Evolutionary conservation across 2,113 vertebrate species (phyloP), one percentile per base, ranked within the genome.

Genomic region (Plecotus auritus): DNA sequence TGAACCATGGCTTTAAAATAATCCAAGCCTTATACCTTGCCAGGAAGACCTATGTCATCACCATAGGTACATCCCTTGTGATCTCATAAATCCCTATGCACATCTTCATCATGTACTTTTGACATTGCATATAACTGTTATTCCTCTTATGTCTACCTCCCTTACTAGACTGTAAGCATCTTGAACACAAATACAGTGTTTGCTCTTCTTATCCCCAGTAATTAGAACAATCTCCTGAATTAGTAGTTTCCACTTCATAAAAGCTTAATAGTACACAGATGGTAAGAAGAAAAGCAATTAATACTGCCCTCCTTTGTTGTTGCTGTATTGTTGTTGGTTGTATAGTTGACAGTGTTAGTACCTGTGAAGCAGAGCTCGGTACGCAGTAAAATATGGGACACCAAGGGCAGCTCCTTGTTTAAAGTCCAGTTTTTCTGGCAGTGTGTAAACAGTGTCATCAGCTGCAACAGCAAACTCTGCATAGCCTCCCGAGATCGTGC

Each of bases 301-400:
- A 37, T 1, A 40, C 2, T 7, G 26, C 42, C 64, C 74, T 81
- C 64, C 80, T 45, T 8, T 40, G 45, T 30, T 8, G 32, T 32
- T 14, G 9, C 59, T 61, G 26, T 61, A 11, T 8, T 40, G 45
- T 26, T 6, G 32, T 26, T 14, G 7, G 32, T 80, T n/a, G 1
- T 35, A 18, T 20, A 40, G 11, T 1, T 35, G 64, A 35, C 72
- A 32, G 42, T 9, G 13, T 61, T 59, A 98, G 98, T 98, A 99
- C 99, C 98, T 99, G 91, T 99, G 99, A 95, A 99, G 66, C 40
- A 99, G 98, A n/a, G 99, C 99, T n/a, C 99, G 98, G 88, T 98
- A 99, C 4, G 99, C 99, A 9, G 99, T 99, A 97, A 99, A 99
- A 96, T 99, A 99, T 0, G 99, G 99, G 69, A 99, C 96, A 6